Percentiles rank a stretch among this genome's conserved stretches.
phyloP scores from a whole-genome alignment of 2,113 vertebrate species.

The Crocuta crocuta region DNA sequence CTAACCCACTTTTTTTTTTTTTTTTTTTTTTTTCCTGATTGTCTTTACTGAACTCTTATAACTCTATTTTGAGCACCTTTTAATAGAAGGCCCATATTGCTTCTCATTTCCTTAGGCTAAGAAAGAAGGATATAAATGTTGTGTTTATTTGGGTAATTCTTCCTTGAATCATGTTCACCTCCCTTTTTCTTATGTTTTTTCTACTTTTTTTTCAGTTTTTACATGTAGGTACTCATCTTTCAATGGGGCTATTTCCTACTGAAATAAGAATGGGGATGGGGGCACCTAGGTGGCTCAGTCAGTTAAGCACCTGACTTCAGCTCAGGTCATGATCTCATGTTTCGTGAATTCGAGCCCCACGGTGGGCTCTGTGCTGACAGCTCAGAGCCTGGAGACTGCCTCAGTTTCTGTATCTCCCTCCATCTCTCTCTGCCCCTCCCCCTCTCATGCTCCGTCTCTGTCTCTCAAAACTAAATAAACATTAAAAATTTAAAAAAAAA shows the following conservation, averaged over 20 bases:
- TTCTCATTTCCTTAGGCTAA: neutral
- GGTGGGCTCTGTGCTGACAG: too few relatives aligned
- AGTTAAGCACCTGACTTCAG: too few relatives aligned
- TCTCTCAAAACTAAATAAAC: too few relatives aligned
- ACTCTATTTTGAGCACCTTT: neutral
- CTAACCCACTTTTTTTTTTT: neutral
- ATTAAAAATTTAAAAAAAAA: too few relatives aligned
- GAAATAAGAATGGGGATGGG: neutral
- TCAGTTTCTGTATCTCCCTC: too few relatives aligned
- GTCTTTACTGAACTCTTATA: neutral
- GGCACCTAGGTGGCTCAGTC: too few relatives aligned
- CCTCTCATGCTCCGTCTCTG: too few relatives aligned
- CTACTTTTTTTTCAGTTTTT: neutral
- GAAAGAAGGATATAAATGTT: neutral
- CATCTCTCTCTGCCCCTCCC: too few relatives aligned
- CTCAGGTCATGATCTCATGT: too few relatives aligned
- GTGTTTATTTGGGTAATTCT: neutral
- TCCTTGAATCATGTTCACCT: neutral
- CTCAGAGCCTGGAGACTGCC: too few relatives aligned
- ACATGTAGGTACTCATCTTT: neutral
- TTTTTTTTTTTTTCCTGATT: neutral
- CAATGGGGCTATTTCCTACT: neutral
- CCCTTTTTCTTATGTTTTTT: neutral
- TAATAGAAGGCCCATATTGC: neutral
- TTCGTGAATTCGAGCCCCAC: too few relatives aligned